Evolutionary conservation across 23 tunicate species (phyloP).

Genomic region (Corella eumyota): DNA sequence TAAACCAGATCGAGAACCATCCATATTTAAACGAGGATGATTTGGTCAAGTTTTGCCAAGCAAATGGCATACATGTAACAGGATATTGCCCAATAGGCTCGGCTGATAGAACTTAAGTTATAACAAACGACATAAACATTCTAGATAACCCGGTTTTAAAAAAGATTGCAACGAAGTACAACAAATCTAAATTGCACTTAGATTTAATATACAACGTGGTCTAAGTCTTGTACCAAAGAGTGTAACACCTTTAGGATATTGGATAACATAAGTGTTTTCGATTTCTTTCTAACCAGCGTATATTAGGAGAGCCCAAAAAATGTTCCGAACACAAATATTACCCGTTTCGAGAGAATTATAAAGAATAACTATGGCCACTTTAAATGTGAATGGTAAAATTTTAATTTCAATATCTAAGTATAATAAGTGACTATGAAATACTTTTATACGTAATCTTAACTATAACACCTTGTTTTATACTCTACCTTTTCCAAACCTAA

Average conservation of each 20-base stretch:
- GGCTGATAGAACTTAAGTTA: conserved; percentile 22
- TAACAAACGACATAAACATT: background rate
- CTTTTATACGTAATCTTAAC: too few species aligned
- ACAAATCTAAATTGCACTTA: conserved; percentile 27
- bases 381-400: too few species aligned
- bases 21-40: conserved; percentile 35
- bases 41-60: conserved; percentile 26
- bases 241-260: conserved; percentile 37
- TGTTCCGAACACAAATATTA: too few species aligned
- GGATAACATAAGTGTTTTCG: conserved; percentile 38
- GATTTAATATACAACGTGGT: conserved; percentile 16
- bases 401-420: too few species aligned
- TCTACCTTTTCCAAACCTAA: too few species aligned
- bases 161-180: conserved; percentile 23
- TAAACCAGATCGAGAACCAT: conserved; percentile 27
- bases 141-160: conserved; percentile 26
- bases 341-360: too few species aligned
- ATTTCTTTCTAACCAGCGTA: conserved; percentile 24
- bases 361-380: too few species aligned
- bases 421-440: too few species aligned
- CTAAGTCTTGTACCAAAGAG: conserved; percentile 42
- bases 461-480: too few species aligned
- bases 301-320: too few species aligned
- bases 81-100: conserved; percentile 50
- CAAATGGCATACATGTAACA: conserved; percentile 20